Base-by-base conservation (phyloP, 2,888 invertebrate genomes). In the Dryococelus australis region DNA sequence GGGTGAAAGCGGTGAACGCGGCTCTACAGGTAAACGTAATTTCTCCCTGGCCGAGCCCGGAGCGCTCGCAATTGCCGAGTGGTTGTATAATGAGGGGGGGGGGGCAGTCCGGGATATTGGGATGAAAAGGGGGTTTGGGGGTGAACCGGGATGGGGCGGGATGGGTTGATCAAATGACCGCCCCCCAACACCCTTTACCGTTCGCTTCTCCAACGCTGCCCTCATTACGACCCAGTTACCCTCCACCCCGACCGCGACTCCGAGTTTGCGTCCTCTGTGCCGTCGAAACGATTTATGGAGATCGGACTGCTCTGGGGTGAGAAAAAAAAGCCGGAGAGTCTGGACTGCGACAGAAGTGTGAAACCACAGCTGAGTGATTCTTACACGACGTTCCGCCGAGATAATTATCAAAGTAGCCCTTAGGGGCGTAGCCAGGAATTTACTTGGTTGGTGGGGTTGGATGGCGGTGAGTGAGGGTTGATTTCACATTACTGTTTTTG, bases 11-110 rank as follows among this genome's bases (percentile, higher is more conserved):
- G 65, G 65, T 24, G 65, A 65, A 16, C 65, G 65, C 6, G 65
- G 65, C 65, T 65, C 65, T 65, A 65, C 65, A 65, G 65, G 65
- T 65, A 65, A 65, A 65, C 65, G 65, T 65, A 65, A 65, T 65
- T 65, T 65, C 65, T 65, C 65, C 20, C 65, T 5, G 65, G 65
- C 24, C 65, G 65, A 24, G 65, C 20, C 65, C 10, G 10, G 10
- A 5, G 16, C 24, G 16, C n/a, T n/a, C 65, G 65, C 65, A 65
- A 65, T 24, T 65, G 65, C 65, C 10, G 65, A n/a, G n/a, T n/a
- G n/a, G n/a, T n/a, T n/a, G n/a, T n/a, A n/a, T n/a, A n/a, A n/a
- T 6, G 65, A 24, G 20, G 20, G 65, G 65, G 65, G 65, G 20
- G 65, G 65, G 65, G 65, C 10, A 16, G 65, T 6, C 5, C 20